Conservation (phyloP, 2,888 invertebrate genomes). For the Pherbina coryleti region DNA sequence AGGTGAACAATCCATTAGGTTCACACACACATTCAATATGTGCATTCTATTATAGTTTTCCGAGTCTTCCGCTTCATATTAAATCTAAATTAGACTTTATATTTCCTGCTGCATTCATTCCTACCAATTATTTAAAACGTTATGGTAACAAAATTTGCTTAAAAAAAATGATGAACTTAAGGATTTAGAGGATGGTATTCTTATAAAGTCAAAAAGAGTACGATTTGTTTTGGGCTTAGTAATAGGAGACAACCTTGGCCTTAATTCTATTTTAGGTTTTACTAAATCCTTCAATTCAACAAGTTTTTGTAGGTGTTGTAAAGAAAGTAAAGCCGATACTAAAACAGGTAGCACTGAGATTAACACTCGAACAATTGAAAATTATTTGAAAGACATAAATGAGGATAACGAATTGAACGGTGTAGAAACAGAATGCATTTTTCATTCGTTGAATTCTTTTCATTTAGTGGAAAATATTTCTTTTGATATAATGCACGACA, state of each 20-base stretch:
- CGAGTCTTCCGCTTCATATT: slow-evolving; percentile 27
- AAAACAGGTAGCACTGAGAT: slow-evolving; percentile 1
- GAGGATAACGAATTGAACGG: background rate
- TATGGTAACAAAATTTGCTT: slow-evolving; percentile 24
- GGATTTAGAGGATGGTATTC: background rate
- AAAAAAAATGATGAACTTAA: background rate
- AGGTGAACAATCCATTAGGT: slow-evolving; percentile 31
- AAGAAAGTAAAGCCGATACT: background rate
- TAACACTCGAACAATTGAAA: background rate
- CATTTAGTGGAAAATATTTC: slow-evolving; percentile 15
- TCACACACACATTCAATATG: slow-evolving; percentile 35
- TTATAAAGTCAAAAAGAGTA: slow-evolving; percentile 2
- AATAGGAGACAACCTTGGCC: slow-evolving; percentile 17
- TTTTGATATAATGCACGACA: slow-evolving; percentile 20
- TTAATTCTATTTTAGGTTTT: slow-evolving; percentile 17
- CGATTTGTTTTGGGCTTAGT: slow-evolving; percentile 4
- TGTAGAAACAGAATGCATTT: slow-evolving; percentile 4
- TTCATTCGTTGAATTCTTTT: slow-evolving; percentile 5
- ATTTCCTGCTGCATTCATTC: slow-evolving; percentile 33
- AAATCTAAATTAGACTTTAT: slow-evolving; percentile 33
- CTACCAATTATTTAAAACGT: slow-evolving; percentile 19
- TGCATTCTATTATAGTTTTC: slow-evolving; percentile 32
- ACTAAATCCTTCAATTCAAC: slow-evolving; percentile 18
- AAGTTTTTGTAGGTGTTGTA: background rate
- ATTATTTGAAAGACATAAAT: background rate